Evolutionary conservation across 35 echinoderm and acorn worm genomes (phyloP).

Genomic region (Ophioderma brevispina): DNA sequence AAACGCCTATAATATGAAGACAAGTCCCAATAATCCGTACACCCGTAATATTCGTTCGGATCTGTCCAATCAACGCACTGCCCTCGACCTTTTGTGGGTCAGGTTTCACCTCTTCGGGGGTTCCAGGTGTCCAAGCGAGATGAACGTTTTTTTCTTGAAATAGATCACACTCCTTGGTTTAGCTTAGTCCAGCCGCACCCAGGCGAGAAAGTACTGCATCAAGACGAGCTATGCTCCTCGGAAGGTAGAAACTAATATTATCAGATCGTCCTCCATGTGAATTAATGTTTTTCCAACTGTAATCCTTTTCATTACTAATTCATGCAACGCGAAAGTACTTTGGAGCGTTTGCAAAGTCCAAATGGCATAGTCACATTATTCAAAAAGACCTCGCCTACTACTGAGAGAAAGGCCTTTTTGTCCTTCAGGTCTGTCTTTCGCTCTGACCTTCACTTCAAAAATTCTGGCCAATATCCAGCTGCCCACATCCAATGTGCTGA

Average conservation of each 20-base stretch:
- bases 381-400: conserved; percentile 34
- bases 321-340: conserved; percentile 54
- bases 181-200: conserved; percentile 8
- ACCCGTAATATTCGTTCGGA: conserved; percentile 20
- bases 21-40: too few relatives aligned
- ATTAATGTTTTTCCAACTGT: conserved; percentile 62
- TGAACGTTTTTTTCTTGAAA: conserved; percentile 21
- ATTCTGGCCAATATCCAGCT: conserved; percentile 72
- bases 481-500: conserved; percentile 44
- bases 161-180: conserved; percentile 42
- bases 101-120: conserved; percentile 10
- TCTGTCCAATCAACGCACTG: conserved; percentile 10
- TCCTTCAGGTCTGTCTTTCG: conserved; percentile 51
- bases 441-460: conserved; percentile 39
- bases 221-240: conserved; percentile 16
- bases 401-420: conserved; percentile 50
- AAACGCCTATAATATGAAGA: too few relatives aligned
- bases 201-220: conserved; percentile 17
- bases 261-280: conserved; percentile 55
- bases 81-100: conserved; percentile 37
- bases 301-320: conserved; percentile 51
- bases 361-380: conserved; percentile 55
- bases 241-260: conserved; percentile 23
- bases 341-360: conserved; percentile 60
- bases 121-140: conserved; percentile 5